Evolutionary conservation across 1,140 invertebrate species (phyloP), one percentile per base, ranked within the genome.

Genomic region (Monomorium pharaonis): DNA sequence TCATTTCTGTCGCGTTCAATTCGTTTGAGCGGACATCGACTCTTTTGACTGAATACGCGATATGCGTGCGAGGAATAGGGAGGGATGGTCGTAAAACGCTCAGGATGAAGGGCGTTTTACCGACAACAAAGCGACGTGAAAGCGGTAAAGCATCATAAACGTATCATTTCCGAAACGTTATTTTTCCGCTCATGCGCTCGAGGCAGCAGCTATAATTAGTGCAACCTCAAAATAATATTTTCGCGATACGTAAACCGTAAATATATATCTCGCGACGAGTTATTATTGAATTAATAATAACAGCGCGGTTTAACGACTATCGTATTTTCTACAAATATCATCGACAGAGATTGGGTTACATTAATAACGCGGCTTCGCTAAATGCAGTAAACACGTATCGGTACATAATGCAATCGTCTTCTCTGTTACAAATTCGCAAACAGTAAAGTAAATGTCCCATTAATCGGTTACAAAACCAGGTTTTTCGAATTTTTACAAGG

Each of bases 11-110:
- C 30, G 67, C 33, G 51, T 69, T 54, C 77, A 14, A 70, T 70
- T 30, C 24, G 12, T 27, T 14, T 21, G 49, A 54, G n/a, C 65
- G 65, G 63, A 30, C 30, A 47, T 10, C 5, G 76, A n/a, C 7
- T 51, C 21, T 70, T 24, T 44, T 16, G 77, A 70, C 47, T 56
- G 30, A 70, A 56, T n/a, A n/a, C 63, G 30, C 30, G 76, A 65
- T 33, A 74, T 14, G 76, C 12, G 30, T 27, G 37, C 16, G 24
- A n/a, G 51, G 30, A 42, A 18, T 10, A 14, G 37, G 10, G 24
- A n/a, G 51, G 30, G 58, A 18, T 10, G 21, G 12, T n/a, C 37
- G 60, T 0, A 27, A 14, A 18, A 37, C 14, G 12, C 0, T 10
- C 58, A 3, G 42, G 14, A 51, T 24, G n/a, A 49, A 37, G 47